Conservation (phyloP, 2,797 vertebrate species). For the Morus bassanus region DNA sequence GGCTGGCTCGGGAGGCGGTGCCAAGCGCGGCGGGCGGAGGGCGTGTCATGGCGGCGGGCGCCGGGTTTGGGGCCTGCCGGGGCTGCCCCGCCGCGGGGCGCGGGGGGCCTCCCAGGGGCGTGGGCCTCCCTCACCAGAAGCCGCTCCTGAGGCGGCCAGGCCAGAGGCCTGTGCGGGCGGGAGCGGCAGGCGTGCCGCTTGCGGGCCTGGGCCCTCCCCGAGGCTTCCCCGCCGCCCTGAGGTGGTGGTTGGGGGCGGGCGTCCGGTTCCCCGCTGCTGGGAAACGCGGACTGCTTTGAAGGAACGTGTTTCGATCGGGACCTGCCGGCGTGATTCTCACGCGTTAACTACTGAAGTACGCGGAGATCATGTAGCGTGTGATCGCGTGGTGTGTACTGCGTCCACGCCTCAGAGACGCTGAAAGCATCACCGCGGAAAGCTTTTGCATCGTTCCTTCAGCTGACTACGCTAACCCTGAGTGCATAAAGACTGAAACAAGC, state of each 20-base stretch:
- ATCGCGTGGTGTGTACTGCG: accelerated
- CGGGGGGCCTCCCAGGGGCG: no score
- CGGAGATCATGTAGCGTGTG: accelerated
- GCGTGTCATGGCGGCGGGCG: no score
- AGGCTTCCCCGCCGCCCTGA: accelerated
- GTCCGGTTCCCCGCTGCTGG: not conserved
- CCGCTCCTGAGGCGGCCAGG: not conserved
- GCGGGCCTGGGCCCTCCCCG: not conserved
- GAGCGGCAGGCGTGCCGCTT: not conserved
- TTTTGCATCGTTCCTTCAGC: accelerated
- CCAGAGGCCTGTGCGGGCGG: not conserved
- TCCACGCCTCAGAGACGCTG: accelerated
- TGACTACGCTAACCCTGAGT: accelerated
- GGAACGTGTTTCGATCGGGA: accelerated
- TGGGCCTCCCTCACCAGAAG: not conserved
- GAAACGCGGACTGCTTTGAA: not conserved
- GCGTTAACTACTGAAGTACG: accelerated
- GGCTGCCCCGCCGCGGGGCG: not conserved
- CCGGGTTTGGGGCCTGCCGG: no score
- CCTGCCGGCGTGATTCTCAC: accelerated
- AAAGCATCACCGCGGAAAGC: accelerated
- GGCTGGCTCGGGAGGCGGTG: not conserved
- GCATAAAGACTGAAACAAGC: accelerated
- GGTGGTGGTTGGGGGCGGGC: accelerated
- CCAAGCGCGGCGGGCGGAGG: accelerated